These are phyloP conservation scores for Ramphastos sulfuratus DNA, from an alignment of 2,113 vertebrate genomes.

Conservation along the genomic window DNA sequence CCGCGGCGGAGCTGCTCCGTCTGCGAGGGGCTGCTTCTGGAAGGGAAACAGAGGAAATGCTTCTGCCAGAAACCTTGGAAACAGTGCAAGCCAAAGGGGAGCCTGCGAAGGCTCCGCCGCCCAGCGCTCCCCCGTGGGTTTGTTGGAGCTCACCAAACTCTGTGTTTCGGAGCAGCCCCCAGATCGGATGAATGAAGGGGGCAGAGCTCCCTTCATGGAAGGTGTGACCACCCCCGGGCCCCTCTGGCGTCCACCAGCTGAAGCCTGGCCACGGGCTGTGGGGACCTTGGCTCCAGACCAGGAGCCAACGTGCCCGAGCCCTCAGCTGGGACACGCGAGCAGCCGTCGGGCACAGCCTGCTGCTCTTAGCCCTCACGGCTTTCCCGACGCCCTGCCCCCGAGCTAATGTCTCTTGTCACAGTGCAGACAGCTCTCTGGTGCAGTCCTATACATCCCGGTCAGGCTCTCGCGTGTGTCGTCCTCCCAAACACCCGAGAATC, in stretches of 20 bases:
- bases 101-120: background rate
- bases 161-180: background rate
- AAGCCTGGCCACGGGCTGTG: background rate
- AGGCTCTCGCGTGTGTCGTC: background rate
- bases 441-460: background rate
- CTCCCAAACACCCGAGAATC: background rate
- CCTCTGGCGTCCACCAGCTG: fast-evolving
- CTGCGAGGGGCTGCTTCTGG: slow-evolving; percentile 57
- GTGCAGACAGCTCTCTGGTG: background rate
- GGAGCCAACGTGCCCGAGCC: fast-evolving
- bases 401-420: background rate
- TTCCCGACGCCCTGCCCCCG: background rate
- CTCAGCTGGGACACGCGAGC: background rate
- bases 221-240: background rate
- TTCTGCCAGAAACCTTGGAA: slow-evolving; percentile 60
- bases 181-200: background rate
- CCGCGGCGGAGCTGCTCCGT: slow-evolving; percentile 43
- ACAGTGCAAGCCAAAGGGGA: slow-evolving; percentile 48
- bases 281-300: background rate
- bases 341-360: background rate
- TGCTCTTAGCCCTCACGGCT: background rate
- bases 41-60: slow-evolving; percentile 66
- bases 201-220: background rate
- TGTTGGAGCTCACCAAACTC: background rate
- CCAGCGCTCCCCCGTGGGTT: background rate